These are phyloP conservation scores for Acleris laterana DNA, from an alignment of 2,888 invertebrate genomes.

Conservation along the genomic window DNA sequence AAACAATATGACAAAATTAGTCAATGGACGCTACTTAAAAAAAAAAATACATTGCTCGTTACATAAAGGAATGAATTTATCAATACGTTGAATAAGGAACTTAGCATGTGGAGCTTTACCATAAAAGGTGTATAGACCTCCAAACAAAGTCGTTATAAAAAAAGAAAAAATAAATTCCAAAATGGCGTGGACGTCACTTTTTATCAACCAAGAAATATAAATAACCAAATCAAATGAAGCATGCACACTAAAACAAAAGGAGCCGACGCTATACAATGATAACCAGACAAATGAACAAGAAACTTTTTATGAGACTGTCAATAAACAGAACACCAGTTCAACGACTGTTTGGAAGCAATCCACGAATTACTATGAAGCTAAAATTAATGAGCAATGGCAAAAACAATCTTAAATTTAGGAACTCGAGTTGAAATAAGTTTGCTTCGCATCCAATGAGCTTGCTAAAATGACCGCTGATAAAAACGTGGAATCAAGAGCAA, in stretches of 20 bases:
- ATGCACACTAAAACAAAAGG: conserved; percentile 30
- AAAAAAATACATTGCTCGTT: neutral
- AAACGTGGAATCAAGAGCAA: conserved; percentile 32
- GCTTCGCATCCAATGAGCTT: neutral
- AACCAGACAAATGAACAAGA: conserved; percentile 40
- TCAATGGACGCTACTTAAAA: neutral
- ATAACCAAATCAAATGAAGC: conserved; percentile 21
- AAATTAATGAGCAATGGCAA: conserved; percentile 4
- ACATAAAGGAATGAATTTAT: no score
- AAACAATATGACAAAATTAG: conserved; percentile 13
- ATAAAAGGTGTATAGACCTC: neutral
- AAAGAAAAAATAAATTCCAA: neutral
- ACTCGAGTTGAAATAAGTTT: conserved; percentile 11
- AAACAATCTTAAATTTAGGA: conserved; percentile 12
- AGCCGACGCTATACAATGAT: conserved; percentile 35
- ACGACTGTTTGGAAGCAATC: conserved; percentile 28
- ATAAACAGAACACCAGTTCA: conserved; percentile 23
- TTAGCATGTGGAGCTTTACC: no score
- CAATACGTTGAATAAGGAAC: no score
- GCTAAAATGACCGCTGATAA: conserved; percentile 13
- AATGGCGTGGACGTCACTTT: neutral
- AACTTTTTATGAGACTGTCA: conserved; percentile 28
- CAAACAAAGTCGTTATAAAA: neutral
- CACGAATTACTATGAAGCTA: conserved; percentile 19
- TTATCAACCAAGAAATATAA: conserved; percentile 8